Conservation (phyloP, 2,113 vertebrate species). For the Pygathrix nemaeus region DNA sequence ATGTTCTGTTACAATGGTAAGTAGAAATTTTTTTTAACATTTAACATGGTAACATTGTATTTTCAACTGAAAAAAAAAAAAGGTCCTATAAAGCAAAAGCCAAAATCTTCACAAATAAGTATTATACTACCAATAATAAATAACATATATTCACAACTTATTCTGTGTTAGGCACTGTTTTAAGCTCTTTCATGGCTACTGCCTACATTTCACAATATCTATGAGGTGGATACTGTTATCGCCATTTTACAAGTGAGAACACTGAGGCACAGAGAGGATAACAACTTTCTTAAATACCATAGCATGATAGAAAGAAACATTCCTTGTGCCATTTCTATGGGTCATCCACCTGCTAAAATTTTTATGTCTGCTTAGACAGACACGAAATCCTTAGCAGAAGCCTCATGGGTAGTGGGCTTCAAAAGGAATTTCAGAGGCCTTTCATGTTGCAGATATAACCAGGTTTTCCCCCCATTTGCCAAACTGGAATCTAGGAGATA, state of each 20-base stretch:
- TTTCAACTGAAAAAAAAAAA: neutral
- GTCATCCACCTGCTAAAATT: neutral
- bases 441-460: neutral
- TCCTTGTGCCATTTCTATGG: neutral
- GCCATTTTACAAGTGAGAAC: slow-evolving; percentile 18
- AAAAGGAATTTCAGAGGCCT: neutral
- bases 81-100: slow-evolving; percentile 21
- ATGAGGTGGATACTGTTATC: neutral
- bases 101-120: slow-evolving; percentile 30
- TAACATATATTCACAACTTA: neutral
- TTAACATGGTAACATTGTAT: neutral
- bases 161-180: neutral
- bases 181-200: neutral
- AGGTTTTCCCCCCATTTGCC: neutral
- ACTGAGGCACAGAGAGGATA: neutral
- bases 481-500: neutral
- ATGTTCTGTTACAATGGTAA: neutral
- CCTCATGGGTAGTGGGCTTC: neutral
- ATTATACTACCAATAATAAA: neutral
- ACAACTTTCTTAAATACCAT: neutral
- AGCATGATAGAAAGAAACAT: neutral
- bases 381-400: neutral
- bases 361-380: neutral
- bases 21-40: neutral
- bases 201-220: neutral